phyloP scores from a whole-genome alignment of 92 coral and sea anemone genomes.

The Ricordea florida region DNA sequence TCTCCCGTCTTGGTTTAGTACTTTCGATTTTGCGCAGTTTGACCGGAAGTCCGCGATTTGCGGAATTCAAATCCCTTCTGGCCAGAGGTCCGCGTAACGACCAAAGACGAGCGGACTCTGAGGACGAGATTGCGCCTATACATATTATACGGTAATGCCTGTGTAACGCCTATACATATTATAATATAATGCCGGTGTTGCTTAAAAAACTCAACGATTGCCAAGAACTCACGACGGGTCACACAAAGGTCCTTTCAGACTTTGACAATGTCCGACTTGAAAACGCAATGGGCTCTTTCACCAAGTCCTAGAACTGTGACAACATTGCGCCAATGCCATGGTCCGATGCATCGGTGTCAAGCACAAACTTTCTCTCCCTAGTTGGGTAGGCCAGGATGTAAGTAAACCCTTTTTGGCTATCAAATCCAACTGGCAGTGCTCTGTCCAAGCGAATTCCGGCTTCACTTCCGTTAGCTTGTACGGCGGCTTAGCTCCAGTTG shows the following conservation, averaged over 20 bases:
- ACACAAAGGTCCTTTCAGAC: conserved; percentile 33
- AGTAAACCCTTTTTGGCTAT: conserved; percentile 32
- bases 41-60: no score
- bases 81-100: no score
- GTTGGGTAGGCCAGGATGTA: conserved; percentile 40
- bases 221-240: conserved; percentile 29
- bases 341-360: conserved; percentile 41
- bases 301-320: conserved; percentile 12
- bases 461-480: conserved; percentile 46
- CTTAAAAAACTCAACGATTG: conserved; percentile 30
- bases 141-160: no score
- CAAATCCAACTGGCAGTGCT: conserved; percentile 33
- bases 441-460: conserved; percentile 33
- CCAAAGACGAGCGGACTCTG: no score
- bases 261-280: conserved; percentile 32
- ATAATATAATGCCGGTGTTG: not conserved
- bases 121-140: no score
- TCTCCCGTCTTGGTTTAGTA: no score
- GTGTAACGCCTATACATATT: no score
- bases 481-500: conserved; percentile 40
- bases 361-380: conserved; percentile 10
- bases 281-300: conserved; percentile 18
- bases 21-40: no score
- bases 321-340: conserved; percentile 49
- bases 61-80: no score